These are phyloP conservation scores for Chromoteleia sp. DNA, from an alignment of 2,888 invertebrate genomes.

Conservation along the genomic window DNA sequence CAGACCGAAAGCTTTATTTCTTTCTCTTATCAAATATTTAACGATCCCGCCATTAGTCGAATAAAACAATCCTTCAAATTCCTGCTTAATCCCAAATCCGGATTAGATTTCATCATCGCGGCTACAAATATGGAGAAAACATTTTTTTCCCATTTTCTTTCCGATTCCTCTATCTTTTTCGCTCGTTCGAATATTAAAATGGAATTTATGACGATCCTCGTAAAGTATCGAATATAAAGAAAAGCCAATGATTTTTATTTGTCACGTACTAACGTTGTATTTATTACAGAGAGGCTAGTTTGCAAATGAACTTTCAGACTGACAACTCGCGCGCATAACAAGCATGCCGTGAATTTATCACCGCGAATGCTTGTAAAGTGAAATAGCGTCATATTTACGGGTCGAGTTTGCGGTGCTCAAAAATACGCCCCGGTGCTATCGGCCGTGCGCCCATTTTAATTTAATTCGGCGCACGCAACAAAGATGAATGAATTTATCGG, in stretches of 20 bases:
- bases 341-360: constrained; percentile 48
- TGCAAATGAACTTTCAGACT: constrained; percentile 38
- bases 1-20: neutral
- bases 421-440: constrained; percentile 27
- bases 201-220: constrained; percentile 13
- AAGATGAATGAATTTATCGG: constrained; percentile 50
- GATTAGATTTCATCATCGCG: too few relatives aligned
- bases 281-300: constrained; percentile 25
- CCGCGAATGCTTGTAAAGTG: constrained; percentile 40
- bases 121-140: too few relatives aligned
- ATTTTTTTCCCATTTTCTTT: neutral
- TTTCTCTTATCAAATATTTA: neutral
- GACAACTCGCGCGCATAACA: constrained; percentile 40
- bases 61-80: neutral
- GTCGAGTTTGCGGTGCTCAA: constrained; percentile 40
- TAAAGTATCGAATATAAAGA: constrained; percentile 27
- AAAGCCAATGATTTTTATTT: constrained; percentile 41
- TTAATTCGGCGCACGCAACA: constrained; percentile 42
- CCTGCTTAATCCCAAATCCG: neutral
- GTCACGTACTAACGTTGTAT: constrained; percentile 39
- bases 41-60: neutral
- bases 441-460: constrained; percentile 27
- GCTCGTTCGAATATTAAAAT: constrained; percentile 4
- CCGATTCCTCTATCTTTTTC: too few relatives aligned
- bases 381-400: constrained; percentile 49